Evolutionary conservation across 2,888 invertebrate species (phyloP).

Genomic region (Heteropelma amictum): DNA sequence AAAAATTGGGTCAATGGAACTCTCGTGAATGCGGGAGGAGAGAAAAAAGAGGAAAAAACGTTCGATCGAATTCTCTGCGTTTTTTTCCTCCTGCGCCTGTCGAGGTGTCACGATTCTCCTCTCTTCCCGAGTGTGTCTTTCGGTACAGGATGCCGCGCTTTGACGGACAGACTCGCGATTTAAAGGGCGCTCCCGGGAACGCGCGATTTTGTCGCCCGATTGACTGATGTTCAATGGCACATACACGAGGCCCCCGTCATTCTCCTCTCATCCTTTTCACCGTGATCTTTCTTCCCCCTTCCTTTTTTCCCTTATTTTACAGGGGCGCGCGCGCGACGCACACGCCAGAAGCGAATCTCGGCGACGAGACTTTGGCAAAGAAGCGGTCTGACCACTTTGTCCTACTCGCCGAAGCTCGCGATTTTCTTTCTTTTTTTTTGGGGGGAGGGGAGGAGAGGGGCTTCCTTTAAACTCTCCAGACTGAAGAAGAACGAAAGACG

Average conservation of each 20-base stretch:
- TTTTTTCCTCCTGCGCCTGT: constrained; percentile 15
- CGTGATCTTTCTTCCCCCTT: constrained; percentile 10
- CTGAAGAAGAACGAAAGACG: neutral
- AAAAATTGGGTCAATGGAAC: neutral
- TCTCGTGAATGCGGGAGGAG: neutral
- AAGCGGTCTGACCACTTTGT: constrained; percentile 76
- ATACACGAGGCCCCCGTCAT: constrained; percentile 66
- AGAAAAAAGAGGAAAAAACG: neutral
- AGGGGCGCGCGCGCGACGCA: neutral
- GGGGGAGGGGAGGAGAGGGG: neutral
- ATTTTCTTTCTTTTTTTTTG: neutral
- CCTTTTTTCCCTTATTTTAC: constrained; percentile 29
- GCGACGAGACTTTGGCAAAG: constrained; percentile 59
- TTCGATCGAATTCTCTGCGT: constrained; percentile 11
- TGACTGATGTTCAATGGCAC: constrained; percentile 65
- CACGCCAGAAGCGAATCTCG: constrained; percentile 20
- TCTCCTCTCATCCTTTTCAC: constrained; percentile 58
- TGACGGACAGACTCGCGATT: constrained; percentile 63
- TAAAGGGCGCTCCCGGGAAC: constrained; percentile 45
- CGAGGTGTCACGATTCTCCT: neutral
- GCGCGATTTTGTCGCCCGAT: constrained; percentile 62
- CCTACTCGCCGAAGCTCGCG: constrained; percentile 62
- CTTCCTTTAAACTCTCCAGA: constrained; percentile 1
- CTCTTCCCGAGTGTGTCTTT: constrained; percentile 25
- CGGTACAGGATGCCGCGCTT: constrained; percentile 47